phyloP scores from a whole-genome alignment of 2,113 vertebrate genomes.

The Dendropsophus ebraccatus region DNA sequence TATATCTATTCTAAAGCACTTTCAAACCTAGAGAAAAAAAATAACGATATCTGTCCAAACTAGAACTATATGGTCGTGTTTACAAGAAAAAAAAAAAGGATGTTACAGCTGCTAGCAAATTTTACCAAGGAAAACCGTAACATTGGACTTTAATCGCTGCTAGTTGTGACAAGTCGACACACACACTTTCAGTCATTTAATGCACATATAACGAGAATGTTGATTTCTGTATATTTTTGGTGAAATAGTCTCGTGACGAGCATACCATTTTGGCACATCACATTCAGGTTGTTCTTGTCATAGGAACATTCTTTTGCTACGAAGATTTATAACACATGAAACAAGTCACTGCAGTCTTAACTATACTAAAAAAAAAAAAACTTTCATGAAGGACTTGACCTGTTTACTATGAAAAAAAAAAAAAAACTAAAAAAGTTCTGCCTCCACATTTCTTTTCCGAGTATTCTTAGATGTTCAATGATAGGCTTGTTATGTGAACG shows the following conservation, averaged over 20 bases:
- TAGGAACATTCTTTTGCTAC: conserved; percentile 65
- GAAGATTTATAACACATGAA: conserved; percentile 60
- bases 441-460: conserved; percentile 73
- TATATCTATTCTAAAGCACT: conserved; percentile 75
- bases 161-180: conserved; percentile 67
- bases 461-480: conserved; percentile 69
- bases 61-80: conserved; percentile 72
- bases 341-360: conserved; percentile 73
- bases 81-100: conserved; percentile 72
- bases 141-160: conserved; percentile 69
- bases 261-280: conserved; percentile 66
- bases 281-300: conserved; percentile 66
- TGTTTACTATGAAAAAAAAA: conserved; percentile 67
- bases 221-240: conserved; percentile 66
- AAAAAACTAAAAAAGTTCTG: conserved; percentile 66
- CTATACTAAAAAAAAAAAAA: conserved; percentile 64
- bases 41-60: conserved; percentile 69
- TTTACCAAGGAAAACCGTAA: conserved; percentile 69
- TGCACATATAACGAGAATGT: conserved; percentile 69
- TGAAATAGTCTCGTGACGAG: conserved; percentile 67
- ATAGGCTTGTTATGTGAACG: conserved; percentile 68
- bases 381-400: conserved; percentile 68
- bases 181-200: conserved; percentile 66
- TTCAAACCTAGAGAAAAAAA: conserved; percentile 70
- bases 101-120: conserved; percentile 75